phyloP scores from a whole-genome alignment of 1,140 invertebrate genomes.

The Pseudachorutes palmiensis region DNA sequence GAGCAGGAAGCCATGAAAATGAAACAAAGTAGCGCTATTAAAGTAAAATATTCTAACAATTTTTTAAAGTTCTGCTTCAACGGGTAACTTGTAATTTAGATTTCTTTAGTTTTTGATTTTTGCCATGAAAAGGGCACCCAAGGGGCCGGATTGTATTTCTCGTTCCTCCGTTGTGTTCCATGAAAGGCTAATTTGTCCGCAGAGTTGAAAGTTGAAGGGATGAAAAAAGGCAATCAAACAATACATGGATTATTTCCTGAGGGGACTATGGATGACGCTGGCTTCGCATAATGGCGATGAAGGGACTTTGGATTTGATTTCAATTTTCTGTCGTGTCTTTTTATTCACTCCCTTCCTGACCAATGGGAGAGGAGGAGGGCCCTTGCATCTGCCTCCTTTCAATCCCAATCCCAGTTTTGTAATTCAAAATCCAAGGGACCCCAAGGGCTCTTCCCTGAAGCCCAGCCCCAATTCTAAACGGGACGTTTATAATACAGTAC shows the following conservation, averaged over 20 bases:
- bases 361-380: conserved; percentile 1
- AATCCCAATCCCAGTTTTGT: no score
- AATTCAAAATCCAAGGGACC: background rate
- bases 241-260: background rate
- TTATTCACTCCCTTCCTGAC: background rate
- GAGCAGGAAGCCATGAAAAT: no score
- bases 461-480: background rate
- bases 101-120: no score
- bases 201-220: no score
- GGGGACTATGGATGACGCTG: conserved; percentile 3
- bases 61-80: no score
- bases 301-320: conserved; percentile 15
- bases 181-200: no score
- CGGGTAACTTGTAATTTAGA: no score
- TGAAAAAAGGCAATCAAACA: conserved; percentile 11
- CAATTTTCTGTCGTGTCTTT: background rate
- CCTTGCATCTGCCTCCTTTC: conserved; percentile 7
- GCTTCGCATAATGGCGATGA: background rate
- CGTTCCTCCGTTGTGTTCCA: no score
- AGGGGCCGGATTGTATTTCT: no score
- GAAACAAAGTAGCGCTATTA: no score
- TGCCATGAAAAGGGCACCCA: no score
- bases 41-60: no score
- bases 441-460: background rate
- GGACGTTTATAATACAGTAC: background rate